These are phyloP conservation scores for Scaptomyza polygonia DNA, from an alignment of 2,888 invertebrate genomes.

Conservation along the genomic window DNA sequence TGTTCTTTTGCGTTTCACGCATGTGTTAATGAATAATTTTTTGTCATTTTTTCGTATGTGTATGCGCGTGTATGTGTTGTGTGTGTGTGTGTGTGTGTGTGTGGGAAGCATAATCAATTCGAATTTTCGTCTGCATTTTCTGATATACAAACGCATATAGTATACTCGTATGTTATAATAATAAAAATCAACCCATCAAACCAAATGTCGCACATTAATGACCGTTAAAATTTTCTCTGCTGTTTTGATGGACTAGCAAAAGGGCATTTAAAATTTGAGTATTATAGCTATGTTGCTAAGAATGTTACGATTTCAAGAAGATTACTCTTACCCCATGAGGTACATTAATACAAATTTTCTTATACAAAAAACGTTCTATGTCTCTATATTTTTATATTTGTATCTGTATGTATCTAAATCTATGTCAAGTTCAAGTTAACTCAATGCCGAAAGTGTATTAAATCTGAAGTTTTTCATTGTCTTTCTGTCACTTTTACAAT, in stretches of 20 bases:
- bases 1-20: slow-evolving; percentile 74
- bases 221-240: slow-evolving; percentile 36
- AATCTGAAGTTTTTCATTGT: not conserved
- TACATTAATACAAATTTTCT: not conserved
- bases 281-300: not conserved
- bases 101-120: slow-evolving; percentile 61
- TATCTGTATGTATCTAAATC: not conserved
- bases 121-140: slow-evolving; percentile 59
- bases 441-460: not conserved
- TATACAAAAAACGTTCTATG: not conserved
- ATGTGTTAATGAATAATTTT: slow-evolving; percentile 78
- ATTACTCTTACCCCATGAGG: not conserved
- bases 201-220: slow-evolving; percentile 63
- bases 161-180: not conserved
- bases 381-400: not conserved
- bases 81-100: slow-evolving; percentile 20
- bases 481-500: not conserved
- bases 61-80: slow-evolving; percentile 18
- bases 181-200: slow-evolving; percentile 32
- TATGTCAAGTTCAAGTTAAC: not conserved
- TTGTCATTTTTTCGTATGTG: slow-evolving; percentile 19
- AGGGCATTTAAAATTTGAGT: not conserved
- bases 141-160: slow-evolving; percentile 14
- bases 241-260: slow-evolving; percentile 20
- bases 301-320: not conserved